Conservation (phyloP, 2,888 invertebrate genomes). For the Noctua comes region DNA sequence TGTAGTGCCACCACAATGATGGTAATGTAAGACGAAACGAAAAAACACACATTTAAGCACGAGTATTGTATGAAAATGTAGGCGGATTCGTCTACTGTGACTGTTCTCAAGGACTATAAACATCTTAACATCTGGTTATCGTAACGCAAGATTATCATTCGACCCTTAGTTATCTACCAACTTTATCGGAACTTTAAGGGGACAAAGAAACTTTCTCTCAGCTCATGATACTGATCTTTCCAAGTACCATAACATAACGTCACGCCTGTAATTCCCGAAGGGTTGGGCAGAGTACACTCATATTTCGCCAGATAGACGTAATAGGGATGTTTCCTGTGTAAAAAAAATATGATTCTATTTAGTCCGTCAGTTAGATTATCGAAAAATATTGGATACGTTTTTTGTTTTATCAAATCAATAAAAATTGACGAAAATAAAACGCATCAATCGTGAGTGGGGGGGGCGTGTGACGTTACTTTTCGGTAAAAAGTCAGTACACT, state of each 20-base stretch:
- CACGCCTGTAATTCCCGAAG: neutral
- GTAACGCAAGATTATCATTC: slow-evolving; percentile 8
- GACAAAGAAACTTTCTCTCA: slow-evolving; percentile 35
- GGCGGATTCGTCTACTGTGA: neutral
- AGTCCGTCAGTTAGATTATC: no score
- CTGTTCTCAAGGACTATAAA: neutral
- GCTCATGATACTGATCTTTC: slow-evolving; percentile 48
- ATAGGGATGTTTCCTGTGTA: no score
- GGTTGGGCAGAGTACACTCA: neutral
- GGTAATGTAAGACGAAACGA: neutral
- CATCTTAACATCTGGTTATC: neutral
- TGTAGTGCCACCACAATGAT: neutral
- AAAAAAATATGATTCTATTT: no score
- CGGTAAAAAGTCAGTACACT: no score
- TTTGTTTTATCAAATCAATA: no score
- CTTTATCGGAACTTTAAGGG: slow-evolving; percentile 39
- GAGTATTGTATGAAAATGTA: neutral
- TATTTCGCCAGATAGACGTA: neutral
- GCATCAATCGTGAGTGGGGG: no score
- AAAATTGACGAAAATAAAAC: no score
- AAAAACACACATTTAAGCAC: neutral
- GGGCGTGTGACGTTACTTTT: no score
- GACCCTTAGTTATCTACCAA: slow-evolving; percentile 25
- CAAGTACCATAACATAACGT: slow-evolving; percentile 10
- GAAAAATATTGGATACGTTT: no score